Evolutionary conservation across 2,888 invertebrate species (phyloP), one percentile per base, ranked within the genome.

Genomic region (Bellardia bayeri): DNA sequence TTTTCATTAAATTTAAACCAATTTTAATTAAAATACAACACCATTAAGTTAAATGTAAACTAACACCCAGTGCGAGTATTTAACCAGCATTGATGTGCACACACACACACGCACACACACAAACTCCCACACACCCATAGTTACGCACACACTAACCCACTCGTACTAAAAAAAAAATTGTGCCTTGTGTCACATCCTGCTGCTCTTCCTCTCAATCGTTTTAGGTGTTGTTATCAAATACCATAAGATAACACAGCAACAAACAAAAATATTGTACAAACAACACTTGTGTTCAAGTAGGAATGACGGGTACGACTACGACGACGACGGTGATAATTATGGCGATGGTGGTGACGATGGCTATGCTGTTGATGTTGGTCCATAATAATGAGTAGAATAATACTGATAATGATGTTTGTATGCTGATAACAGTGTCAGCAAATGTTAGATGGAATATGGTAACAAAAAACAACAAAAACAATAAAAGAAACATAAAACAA

Each of bases 191-290:
- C 16, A 61, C 58, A 66, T 64, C 37, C 68, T 72, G 58, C 61
- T 63, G n/a, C 64, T 64, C 45, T 63, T 56, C 45, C 75, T 80
- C 40, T 71, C 63, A 82, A 82, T 75, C 54, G 58, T 75, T 83
- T 80, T 79, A 83, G 86, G 75, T 80, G 86, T 82, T 86, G 86
- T 54, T 79, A 82, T 79, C 83, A 80, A 86, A 83, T 71, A 69
- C 86, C 69, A 54, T 75, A 75, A 82, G 79, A 82, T 79, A 82
- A 79, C 79, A 75, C 49, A 33, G 40, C 30, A 83, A 71, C 79
- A 86, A 82, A 83, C 74, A 74, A 80, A 83, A 80, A 64, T 80
- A 13, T 80, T 69, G 80, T 63, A 45, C 75, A 68, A 85, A 75
- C 69, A 75, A 56, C 63, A 81, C 56, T 85, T 85, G 61, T 69